Percentiles rank a stretch among this genome's conserved stretches.
phyloP scores from a whole-genome alignment of 2,888 invertebrate species.

The Sturmia bella region DNA sequence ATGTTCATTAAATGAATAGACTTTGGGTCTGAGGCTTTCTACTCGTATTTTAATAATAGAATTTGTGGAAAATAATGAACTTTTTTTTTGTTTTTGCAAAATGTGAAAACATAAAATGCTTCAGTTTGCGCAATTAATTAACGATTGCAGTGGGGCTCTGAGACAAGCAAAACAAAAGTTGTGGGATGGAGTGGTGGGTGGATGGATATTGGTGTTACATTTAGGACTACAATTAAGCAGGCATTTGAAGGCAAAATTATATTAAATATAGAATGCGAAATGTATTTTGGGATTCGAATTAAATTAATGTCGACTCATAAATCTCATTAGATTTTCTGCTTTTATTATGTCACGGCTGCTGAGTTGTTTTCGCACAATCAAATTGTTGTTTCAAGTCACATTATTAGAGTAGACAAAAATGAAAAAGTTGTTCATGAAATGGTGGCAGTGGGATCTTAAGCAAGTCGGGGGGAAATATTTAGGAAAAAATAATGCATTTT shows the following conservation, averaged over 20 bases:
- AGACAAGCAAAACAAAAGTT: conserved; percentile 7
- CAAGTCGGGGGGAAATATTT: conserved; percentile 28
- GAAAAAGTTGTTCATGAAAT: conserved; percentile 44
- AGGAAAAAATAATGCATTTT: conserved; percentile 51
- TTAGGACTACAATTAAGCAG: conserved; percentile 60
- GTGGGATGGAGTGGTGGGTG: neutral
- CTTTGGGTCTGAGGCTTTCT: conserved; percentile 4
- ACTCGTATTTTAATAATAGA: conserved; percentile 39
- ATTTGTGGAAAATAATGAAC: conserved; percentile 59
- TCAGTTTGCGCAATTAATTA: conserved; percentile 78
- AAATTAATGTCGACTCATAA: conserved; percentile 79
- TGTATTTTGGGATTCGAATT: conserved; percentile 68
- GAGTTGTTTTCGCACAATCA: conserved; percentile 5
- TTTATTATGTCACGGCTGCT: conserved; percentile 17
- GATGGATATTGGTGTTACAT: neutral
- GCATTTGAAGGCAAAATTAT: conserved; percentile 53
- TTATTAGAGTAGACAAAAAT: conserved; percentile 42
- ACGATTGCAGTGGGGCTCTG: conserved; percentile 75
- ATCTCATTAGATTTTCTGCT: conserved; percentile 74
- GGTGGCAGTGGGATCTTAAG: conserved; percentile 40
- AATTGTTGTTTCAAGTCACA: conserved; percentile 44
- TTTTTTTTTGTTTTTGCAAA: conserved; percentile 39
- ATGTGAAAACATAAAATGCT: conserved; percentile 63
- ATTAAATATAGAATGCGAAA: conserved; percentile 66
- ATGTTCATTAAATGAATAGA: conserved; percentile 39